A percentile compares a stretch with the other conserved stretches of the same genome.
These are phyloP conservation scores for Pterostichus niger DNA, from an alignment of 2,888 invertebrate genomes.

Conservation along the genomic window DNA sequence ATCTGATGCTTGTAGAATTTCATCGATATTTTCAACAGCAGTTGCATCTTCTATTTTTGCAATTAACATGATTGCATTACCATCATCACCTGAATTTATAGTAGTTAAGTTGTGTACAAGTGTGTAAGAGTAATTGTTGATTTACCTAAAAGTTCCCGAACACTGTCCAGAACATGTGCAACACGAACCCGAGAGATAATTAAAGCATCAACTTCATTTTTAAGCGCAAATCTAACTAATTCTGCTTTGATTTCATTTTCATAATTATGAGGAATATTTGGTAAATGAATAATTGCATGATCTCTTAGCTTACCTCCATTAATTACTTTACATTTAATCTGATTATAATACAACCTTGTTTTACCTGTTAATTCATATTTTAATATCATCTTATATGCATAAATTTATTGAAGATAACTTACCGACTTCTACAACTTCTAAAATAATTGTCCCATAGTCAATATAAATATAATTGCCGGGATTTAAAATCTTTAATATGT, in stretches of 20 bases:
- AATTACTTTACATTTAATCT: conserved; percentile 78
- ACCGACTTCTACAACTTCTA: conserved; percentile 85
- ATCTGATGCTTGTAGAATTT: conserved; percentile 88
- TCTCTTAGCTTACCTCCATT: conserved; percentile 79
- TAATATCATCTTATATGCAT: neutral
- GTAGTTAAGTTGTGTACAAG: conserved; percentile 74
- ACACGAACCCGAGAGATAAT: conserved; percentile 88
- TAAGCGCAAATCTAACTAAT: conserved; percentile 80
- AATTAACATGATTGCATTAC: conserved; percentile 85
- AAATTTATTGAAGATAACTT: conserved; percentile 68
- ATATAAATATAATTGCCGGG: conserved; percentile 78
- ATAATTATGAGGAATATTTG: conserved; percentile 77
- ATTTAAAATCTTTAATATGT: conserved; percentile 78
- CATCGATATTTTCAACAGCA: conserved; percentile 88
- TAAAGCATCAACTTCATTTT: conserved; percentile 86
- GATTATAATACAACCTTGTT: conserved; percentile 11
- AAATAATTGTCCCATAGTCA: conserved; percentile 86
- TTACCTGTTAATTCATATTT: conserved; percentile 51
- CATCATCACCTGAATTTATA: conserved; percentile 75
- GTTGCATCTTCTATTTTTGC: conserved; percentile 90
- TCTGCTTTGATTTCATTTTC: conserved; percentile 43
- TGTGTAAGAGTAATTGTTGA: neutral
- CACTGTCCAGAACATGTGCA: conserved; percentile 83
- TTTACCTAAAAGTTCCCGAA: conserved; percentile 78
- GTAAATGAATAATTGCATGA: conserved; percentile 79